Conservation (phyloP, 2,797 vertebrate genomes). For the Helicolenus hilgendorfi region DNA sequence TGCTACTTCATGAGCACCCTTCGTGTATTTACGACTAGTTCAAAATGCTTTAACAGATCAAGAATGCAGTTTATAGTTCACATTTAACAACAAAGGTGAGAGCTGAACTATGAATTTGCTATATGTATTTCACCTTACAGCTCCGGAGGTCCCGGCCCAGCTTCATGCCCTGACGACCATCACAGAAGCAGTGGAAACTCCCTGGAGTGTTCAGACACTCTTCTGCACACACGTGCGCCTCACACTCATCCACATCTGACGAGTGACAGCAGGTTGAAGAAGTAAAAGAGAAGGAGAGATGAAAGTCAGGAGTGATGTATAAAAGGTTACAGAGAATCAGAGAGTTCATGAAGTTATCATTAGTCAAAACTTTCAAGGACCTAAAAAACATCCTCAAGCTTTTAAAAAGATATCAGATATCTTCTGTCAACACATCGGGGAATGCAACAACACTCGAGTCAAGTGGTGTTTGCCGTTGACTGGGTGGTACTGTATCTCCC, state of each 20-base stretch:
- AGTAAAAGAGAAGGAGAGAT: constrained; percentile 10
- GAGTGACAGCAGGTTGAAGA: background rate
- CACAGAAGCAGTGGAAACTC: constrained; percentile 96
- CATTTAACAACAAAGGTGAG: background rate
- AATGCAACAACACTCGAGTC: constrained; percentile 78
- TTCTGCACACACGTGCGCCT: constrained; percentile 92
- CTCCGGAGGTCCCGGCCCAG: constrained; percentile 92
- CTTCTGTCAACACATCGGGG: constrained; percentile 43
- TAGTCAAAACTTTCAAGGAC: constrained; percentile 2
- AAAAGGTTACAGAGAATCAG: constrained; percentile 27
- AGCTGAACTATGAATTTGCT: background rate
- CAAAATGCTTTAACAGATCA: background rate
- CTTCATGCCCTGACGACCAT: constrained; percentile 94
- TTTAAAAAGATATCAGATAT: background rate
- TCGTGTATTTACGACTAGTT: background rate
- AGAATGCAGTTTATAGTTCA: background rate
- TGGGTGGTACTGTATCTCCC: constrained; percentile 6
- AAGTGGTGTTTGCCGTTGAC: constrained; percentile 48
- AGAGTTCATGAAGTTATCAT: background rate
- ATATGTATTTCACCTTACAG: constrained; percentile 93
- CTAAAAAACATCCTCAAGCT: constrained; percentile 27
- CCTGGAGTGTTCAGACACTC: constrained; percentile 95
- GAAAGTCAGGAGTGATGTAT: background rate
- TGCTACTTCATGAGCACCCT: background rate
- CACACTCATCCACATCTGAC: constrained; percentile 96